Conservation (phyloP, 2,797 vertebrate genomes). For the Aeoliscus strigatus region DNA sequence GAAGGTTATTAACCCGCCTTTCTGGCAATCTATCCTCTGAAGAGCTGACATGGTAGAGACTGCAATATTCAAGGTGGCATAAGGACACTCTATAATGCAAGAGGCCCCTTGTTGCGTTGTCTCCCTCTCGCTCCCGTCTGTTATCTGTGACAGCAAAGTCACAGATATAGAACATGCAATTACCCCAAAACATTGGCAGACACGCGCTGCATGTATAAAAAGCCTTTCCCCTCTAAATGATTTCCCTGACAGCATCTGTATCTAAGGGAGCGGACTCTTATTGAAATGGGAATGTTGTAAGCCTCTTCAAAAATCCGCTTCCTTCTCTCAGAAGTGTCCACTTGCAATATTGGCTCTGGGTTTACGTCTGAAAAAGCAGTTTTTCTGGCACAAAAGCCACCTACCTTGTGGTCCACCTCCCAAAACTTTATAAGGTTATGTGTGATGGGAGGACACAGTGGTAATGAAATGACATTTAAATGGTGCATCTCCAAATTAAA, state of each 20-base stretch:
- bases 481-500: constrained; percentile 25
- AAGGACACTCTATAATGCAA: constrained; percentile 25
- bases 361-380: constrained; percentile 1
- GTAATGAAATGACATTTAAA: constrained; percentile 28
- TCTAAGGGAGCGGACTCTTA: too few species aligned
- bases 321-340: constrained; percentile 13
- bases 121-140: constrained; percentile 14
- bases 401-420: neutral
- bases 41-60: constrained; percentile 22
- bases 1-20: constrained; percentile 45
- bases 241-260: constrained; percentile 23
- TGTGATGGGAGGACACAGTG: constrained; percentile 26
- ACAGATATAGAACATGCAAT: constrained; percentile 51
- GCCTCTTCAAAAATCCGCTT: constrained; percentile 27
- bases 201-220: constrained; percentile 36
- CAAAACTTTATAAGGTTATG: neutral
- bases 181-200: constrained; percentile 36
- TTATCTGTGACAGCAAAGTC: constrained; percentile 34
- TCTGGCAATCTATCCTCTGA: constrained; percentile 26
- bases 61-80: constrained; percentile 39
- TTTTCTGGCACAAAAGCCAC: constrained; percentile 16
- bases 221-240: constrained; percentile 15
- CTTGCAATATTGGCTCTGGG: constrained; percentile 1
- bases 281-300: constrained; percentile 5
- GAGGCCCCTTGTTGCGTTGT: constrained; percentile 13